Evolutionary conservation across 2,888 invertebrate genomes (phyloP).

Genomic region (Microctonus brassicae): DNA sequence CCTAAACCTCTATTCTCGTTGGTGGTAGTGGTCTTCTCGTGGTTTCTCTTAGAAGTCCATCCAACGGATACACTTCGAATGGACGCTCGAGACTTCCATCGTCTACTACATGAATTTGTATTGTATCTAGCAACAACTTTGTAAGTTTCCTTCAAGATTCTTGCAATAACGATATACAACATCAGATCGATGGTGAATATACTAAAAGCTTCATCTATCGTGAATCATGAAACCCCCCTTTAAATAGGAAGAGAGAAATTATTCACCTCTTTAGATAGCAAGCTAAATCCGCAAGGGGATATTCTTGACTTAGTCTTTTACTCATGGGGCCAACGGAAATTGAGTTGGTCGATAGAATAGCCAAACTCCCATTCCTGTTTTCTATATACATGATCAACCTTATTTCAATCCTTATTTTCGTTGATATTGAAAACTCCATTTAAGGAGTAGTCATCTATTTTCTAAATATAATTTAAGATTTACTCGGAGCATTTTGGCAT

Average conservation of each 20-base stretch:
- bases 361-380: not conserved
- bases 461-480: not conserved
- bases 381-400: slow-evolving; percentile 5
- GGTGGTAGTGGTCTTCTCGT: not conserved
- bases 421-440: slow-evolving; percentile 5
- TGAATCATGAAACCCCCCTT: not conserved
- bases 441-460: not conserved
- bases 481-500: not conserved
- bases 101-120: not conserved
- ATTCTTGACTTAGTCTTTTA: not conserved
- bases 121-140: not conserved
- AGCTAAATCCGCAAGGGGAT: not conserved
- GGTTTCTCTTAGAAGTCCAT: not conserved
- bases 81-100: not conserved
- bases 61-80: not conserved
- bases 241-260: not conserved
- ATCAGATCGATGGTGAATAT: not conserved
- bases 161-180: not conserved
- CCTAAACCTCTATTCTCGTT: not conserved
- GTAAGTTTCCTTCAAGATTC: not conserved
- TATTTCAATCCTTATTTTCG: slow-evolving; percentile 31
- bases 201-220: not conserved
- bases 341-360: not conserved
- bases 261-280: not conserved
- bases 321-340: not conserved